Evolutionary conservation across 1,140 invertebrate species (phyloP).

Genomic region (Whitmania pigra): DNA sequence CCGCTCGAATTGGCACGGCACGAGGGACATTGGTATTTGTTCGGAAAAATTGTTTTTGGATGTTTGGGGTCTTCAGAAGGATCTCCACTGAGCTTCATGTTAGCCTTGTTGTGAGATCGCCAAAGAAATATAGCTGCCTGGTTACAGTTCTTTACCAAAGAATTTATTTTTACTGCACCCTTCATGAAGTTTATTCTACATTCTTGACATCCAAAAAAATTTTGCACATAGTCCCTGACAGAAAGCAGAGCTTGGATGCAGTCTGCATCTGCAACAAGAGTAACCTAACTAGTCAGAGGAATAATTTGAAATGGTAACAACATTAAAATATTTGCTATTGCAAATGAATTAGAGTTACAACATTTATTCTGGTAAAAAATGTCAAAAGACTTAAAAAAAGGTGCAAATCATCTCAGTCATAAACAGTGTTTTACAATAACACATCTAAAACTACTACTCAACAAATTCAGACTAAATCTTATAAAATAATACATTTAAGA

Average conservation of each 20-base stretch:
- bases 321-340: too few species aligned
- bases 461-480: too few species aligned
- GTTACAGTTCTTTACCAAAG: conserved; percentile 54
- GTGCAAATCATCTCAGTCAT: too few species aligned
- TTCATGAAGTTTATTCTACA: conserved; percentile 71
- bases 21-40: conserved; percentile 51
- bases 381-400: too few species aligned
- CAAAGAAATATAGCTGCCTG: conserved; percentile 83
- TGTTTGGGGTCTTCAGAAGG: conserved; percentile 74
- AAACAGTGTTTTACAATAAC: too few species aligned
- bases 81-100: conserved; percentile 69
- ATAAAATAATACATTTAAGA: too few species aligned
- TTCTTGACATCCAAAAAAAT: conserved; percentile 86
- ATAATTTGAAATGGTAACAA: too few species aligned
- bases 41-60: conserved; percentile 83
- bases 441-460: too few species aligned
- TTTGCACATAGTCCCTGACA: conserved; percentile 73
- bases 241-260: conserved; percentile 47
- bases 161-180: conserved; percentile 52
- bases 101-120: conserved; percentile 77
- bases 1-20: conserved; percentile 48
- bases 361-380: too few species aligned
- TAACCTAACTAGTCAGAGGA: too few species aligned
- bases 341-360: too few species aligned
- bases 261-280: conserved; percentile 28